phyloP scores from a whole-genome alignment of 2,797 vertebrate species.

The Falco naumanni region DNA sequence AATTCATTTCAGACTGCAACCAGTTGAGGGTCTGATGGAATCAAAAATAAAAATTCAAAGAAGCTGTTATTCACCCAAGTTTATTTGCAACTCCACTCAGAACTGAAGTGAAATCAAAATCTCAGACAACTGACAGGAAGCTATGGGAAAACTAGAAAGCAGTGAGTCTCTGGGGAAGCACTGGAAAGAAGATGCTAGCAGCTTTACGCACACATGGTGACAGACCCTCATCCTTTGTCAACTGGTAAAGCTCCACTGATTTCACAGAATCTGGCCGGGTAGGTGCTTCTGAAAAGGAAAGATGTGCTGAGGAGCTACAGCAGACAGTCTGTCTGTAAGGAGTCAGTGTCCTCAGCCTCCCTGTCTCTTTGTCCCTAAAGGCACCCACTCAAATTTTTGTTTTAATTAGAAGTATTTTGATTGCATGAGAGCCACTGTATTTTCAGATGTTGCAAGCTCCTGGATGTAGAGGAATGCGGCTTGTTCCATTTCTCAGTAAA shows the following conservation, averaged over 20 bases:
- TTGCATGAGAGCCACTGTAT: rapidly evolving
- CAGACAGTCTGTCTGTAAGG: not conserved
- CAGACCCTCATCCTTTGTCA: not conserved
- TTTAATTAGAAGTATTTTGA: not conserved
- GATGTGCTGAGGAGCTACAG: rapidly evolving
- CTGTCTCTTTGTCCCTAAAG: not conserved
- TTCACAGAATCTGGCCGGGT: not conserved
- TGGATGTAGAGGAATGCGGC: rapidly evolving
- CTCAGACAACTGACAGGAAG: not conserved
- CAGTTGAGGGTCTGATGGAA: not conserved
- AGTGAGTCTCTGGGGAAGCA: not conserved
- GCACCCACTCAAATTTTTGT: not conserved
- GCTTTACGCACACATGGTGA: not conserved
- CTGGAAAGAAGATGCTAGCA: not conserved
- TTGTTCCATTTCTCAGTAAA: not conserved
- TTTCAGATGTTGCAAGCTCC: not conserved
- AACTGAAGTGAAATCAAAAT: not conserved
- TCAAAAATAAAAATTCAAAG: not conserved
- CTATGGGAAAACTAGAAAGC: not conserved
- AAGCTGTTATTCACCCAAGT: not conserved
- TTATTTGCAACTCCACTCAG: not conserved
- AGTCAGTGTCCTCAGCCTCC: not conserved
- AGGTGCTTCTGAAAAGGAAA: not conserved
- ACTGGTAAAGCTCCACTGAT: not conserved
- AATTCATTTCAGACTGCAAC: not conserved